These are phyloP conservation scores for Callosobruchus maculatus DNA, from an alignment of 2,888 invertebrate species.

Conservation along the genomic window DNA sequence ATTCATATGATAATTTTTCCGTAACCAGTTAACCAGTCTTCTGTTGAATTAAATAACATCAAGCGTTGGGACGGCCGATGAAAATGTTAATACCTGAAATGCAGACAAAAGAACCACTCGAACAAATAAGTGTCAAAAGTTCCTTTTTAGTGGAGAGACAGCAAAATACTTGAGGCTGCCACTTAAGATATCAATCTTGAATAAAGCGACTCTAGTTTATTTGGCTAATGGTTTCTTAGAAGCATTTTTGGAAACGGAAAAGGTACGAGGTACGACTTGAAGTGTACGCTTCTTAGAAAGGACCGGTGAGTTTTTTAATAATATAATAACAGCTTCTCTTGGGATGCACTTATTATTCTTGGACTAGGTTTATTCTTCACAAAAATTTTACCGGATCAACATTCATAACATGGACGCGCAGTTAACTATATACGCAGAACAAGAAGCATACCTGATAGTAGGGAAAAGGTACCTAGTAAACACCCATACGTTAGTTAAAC, in stretches of 20 bases:
- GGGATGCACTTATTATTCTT: neutral
- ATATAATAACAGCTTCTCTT: neutral
- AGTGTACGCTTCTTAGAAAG: neutral
- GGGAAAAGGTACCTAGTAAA: no score
- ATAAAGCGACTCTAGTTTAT: constrained; percentile 7
- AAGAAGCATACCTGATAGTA: no score
- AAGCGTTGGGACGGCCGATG: constrained; percentile 9
- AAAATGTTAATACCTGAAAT: constrained; percentile 6
- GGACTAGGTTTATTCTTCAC: neutral
- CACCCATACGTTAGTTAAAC: no score
- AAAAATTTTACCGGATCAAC: no score
- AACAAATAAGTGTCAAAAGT: constrained; percentile 10
- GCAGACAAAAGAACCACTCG: constrained; percentile 7
- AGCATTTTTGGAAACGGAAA: neutral
- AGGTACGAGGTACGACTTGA: neutral
- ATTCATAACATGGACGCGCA: no score
- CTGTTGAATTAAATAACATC: neutral
- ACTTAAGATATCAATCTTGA: constrained; percentile 37
- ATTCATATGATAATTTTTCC: neutral
- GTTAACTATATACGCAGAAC: no score
- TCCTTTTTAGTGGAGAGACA: constrained; percentile 8
- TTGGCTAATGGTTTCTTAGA: constrained; percentile 29
- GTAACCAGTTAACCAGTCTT: neutral
- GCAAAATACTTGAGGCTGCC: constrained; percentile 36
- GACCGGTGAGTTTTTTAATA: neutral